Conservation (phyloP, 2,888 invertebrate genomes). For the Uloborus plumipes region DNA sequence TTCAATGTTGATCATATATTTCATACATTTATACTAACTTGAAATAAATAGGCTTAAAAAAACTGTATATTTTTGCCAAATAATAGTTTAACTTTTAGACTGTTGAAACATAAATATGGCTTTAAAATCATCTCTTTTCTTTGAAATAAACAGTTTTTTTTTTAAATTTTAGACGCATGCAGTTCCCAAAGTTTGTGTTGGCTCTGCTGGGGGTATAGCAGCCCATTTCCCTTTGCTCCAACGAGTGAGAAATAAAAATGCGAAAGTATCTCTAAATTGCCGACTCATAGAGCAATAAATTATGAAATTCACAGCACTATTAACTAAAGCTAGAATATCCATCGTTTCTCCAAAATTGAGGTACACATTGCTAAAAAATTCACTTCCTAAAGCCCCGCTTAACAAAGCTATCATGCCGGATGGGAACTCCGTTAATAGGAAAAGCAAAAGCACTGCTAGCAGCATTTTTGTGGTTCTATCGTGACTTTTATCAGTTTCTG, state of each 20-base stretch:
- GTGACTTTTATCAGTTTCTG: constrained; percentile 53
- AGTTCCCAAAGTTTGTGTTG: constrained; percentile 57
- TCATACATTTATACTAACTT: too few species aligned
- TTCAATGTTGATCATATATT: too few species aligned
- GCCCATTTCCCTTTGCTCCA: constrained; percentile 73
- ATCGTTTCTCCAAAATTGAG: constrained; percentile 79
- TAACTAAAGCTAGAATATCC: constrained; percentile 90
- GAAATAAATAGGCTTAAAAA: too few species aligned
- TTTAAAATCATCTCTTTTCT: too few species aligned
- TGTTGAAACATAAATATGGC: too few species aligned
- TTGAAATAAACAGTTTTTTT: too few species aligned
- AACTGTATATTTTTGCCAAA: too few species aligned
- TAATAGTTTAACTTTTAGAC: too few species aligned
- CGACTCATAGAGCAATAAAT: constrained; percentile 94
- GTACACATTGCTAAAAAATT: constrained; percentile 78
- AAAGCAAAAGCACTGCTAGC: constrained; percentile 86
- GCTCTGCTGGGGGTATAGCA: constrained; percentile 71
- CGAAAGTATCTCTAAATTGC: constrained; percentile 81
- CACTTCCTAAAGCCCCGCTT: constrained; percentile 82
- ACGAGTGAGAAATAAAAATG: constrained; percentile 77
- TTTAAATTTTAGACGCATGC: constrained; percentile 53
- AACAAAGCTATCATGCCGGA: constrained; percentile 83
- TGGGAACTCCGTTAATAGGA: constrained; percentile 90
- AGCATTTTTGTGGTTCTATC: constrained; percentile 92
- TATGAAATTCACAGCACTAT: constrained; percentile 93